phyloP scores from a whole-genome alignment of 1,140 invertebrate species.

The Plodia interpunctella region DNA sequence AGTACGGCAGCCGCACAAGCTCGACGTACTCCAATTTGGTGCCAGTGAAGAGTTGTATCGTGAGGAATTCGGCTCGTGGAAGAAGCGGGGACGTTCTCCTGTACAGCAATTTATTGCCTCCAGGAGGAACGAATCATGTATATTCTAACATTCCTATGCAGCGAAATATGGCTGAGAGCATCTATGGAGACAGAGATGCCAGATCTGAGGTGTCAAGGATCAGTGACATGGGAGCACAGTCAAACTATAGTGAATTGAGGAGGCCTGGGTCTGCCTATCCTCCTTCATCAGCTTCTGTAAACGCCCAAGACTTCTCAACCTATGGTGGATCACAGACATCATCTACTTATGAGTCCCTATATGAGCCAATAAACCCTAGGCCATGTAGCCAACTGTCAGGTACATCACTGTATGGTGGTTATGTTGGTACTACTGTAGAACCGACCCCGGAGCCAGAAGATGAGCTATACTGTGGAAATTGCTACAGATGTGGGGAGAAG shows the following conservation, averaged over 20 bases:
- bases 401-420: slow-evolving; percentile 86
- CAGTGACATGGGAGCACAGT: slow-evolving; percentile 73
- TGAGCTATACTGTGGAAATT: slow-evolving; percentile 87
- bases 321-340: slow-evolving; percentile 81
- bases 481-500: slow-evolving; percentile 92
- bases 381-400: slow-evolving; percentile 88
- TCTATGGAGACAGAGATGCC: slow-evolving; percentile 72
- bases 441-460: slow-evolving; percentile 85
- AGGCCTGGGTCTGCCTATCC: slow-evolving; percentile 74
- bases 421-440: slow-evolving; percentile 86
- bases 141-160: slow-evolving; percentile 74
- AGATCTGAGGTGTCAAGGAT: slow-evolving; percentile 57
- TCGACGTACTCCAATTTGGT: slow-evolving; percentile 72
- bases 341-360: slow-evolving; percentile 93
- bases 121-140: slow-evolving; percentile 68
- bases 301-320: slow-evolving; percentile 79
- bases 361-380: slow-evolving; percentile 93
- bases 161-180: slow-evolving; percentile 45
- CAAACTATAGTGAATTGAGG: slow-evolving; percentile 91
- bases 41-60: slow-evolving; percentile 73
- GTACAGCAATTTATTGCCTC: slow-evolving; percentile 77
- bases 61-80: slow-evolving; percentile 61
- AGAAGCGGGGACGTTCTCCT: slow-evolving; percentile 75
- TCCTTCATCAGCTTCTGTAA: slow-evolving; percentile 69
- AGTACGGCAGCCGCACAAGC: slow-evolving; percentile 60